These are phyloP conservation scores for Strix uralensis DNA, from an alignment of 2,113 vertebrate species.

Conservation along the genomic window DNA sequence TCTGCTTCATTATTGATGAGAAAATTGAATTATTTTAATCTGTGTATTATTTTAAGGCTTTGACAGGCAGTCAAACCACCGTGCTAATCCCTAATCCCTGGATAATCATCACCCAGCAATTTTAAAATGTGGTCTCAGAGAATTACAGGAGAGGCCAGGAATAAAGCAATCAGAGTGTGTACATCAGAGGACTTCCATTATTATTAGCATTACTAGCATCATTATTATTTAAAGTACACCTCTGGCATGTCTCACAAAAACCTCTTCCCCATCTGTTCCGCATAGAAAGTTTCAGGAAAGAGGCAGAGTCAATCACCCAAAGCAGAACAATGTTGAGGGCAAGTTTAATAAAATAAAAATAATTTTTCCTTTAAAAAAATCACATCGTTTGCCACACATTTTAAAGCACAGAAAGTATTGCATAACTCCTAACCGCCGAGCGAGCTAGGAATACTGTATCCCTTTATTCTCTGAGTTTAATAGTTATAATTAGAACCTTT, in stretches of 20 bases:
- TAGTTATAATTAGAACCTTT: constrained; percentile 34
- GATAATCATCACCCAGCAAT: neutral
- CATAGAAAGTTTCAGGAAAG: neutral
- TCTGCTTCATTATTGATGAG: neutral
- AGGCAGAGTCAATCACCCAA: neutral
- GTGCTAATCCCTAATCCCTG: constrained; percentile 10
- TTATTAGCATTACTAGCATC: neutral
- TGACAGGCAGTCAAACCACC: neutral
- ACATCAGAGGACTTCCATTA: neutral
- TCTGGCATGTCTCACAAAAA: neutral
- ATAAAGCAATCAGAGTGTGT: neutral
- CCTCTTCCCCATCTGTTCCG: neutral
- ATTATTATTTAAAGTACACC: neutral
- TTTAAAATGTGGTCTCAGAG: neutral
- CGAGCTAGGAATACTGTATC: neutral
- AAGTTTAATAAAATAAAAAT: neutral
- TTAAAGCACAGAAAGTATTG: neutral
- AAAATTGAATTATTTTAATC: constrained; percentile 12
- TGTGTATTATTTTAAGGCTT: constrained; percentile 16
- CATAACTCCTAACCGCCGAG: neutral
- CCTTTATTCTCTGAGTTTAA: neutral
- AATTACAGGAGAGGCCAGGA: neutral
- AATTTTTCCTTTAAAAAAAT: constrained; percentile 7
- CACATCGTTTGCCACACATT: neutral
- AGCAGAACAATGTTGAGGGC: neutral